phyloP scores from a whole-genome alignment of 2,113 vertebrate species.

The Saguinus midas region DNA sequence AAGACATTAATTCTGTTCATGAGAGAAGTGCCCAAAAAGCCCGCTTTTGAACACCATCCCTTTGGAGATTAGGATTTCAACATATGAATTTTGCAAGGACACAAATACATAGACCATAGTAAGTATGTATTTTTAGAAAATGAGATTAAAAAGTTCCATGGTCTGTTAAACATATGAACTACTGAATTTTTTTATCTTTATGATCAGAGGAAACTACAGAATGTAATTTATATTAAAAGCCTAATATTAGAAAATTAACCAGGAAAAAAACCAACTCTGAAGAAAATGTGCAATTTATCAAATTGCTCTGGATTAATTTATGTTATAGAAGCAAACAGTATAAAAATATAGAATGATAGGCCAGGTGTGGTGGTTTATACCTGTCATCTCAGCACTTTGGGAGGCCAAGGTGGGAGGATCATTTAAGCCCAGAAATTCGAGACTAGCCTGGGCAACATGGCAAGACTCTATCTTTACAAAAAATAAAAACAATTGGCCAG shows the following conservation, averaged over 20 bases:
- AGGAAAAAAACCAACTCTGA: conserved; percentile 82
- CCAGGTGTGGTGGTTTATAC: too few species aligned
- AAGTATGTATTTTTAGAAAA: not conserved
- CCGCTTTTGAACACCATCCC: not conserved
- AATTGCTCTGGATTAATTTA: not conserved
- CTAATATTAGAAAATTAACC: conserved; percentile 90
- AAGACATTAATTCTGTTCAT: not conserved
- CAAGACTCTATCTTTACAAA: too few species aligned
- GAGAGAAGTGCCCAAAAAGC: not conserved
- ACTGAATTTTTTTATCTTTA: not conserved
- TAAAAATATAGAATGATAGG: not conserved
- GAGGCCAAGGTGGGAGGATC: too few species aligned
- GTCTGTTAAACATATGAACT: not conserved
- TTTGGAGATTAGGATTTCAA: not conserved
- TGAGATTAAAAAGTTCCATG: not conserved
- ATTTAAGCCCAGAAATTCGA: too few species aligned
- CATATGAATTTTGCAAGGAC: not conserved
- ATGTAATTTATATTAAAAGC: conserved; percentile 92
- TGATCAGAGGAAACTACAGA: conserved; percentile 92
- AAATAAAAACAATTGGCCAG: too few species aligned
- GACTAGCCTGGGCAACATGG: too few species aligned
- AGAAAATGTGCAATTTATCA: conserved; percentile 70
- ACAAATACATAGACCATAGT: not conserved
- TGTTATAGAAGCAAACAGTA: not conserved
- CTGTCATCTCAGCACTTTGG: too few species aligned